Evolutionary conservation across 2,888 invertebrate genomes (phyloP).

Genomic region (Drosophila hamatofila): DNA sequence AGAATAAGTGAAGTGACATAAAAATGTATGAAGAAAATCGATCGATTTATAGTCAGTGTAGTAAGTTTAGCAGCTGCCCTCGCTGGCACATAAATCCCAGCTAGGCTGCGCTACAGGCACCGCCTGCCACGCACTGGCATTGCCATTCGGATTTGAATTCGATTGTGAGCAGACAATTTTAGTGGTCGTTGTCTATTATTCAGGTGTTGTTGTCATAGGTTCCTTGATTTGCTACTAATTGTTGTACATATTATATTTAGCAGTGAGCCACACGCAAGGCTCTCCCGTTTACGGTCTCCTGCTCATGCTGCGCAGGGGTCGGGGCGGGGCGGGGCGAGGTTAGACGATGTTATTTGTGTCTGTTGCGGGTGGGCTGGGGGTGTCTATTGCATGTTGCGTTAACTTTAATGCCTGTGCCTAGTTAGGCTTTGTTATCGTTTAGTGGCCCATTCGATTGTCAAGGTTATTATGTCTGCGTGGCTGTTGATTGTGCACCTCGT

Average conservation of each 20-base stretch:
- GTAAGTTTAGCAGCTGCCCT: conserved; percentile 24
- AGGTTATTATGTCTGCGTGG: conserved; percentile 63
- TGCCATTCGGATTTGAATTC: conserved; percentile 20
- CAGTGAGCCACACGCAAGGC: conserved; percentile 68
- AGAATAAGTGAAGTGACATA: too few species aligned
- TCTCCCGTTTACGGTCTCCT: not conserved
- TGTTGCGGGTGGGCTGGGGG: conserved; percentile 15
- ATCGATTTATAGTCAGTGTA: too few species aligned
- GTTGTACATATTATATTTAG: conserved; percentile 70
- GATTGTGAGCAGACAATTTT: conserved; percentile 42
- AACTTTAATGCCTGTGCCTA: conserved; percentile 50
- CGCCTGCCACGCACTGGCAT: conserved; percentile 65
- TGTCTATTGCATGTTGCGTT: conserved; percentile 63
- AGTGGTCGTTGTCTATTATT: conserved; percentile 52
- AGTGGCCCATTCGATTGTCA: conserved; percentile 60
- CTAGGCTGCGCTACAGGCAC: conserved; percentile 56
- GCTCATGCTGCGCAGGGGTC: not conserved
- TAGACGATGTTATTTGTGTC: conserved; percentile 7
- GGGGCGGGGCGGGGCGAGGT: not conserved
- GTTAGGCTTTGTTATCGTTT: conserved; percentile 51
- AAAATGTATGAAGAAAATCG: too few species aligned
- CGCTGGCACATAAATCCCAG: conserved; percentile 11
- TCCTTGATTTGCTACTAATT: conserved; percentile 71
- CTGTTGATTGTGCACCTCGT: conserved; percentile 17
- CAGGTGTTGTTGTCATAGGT: conserved; percentile 79